Evolutionary conservation across 2,888 invertebrate species (phyloP), one percentile per base, ranked within the genome.

Genomic region (Lepidonotus clava): DNA sequence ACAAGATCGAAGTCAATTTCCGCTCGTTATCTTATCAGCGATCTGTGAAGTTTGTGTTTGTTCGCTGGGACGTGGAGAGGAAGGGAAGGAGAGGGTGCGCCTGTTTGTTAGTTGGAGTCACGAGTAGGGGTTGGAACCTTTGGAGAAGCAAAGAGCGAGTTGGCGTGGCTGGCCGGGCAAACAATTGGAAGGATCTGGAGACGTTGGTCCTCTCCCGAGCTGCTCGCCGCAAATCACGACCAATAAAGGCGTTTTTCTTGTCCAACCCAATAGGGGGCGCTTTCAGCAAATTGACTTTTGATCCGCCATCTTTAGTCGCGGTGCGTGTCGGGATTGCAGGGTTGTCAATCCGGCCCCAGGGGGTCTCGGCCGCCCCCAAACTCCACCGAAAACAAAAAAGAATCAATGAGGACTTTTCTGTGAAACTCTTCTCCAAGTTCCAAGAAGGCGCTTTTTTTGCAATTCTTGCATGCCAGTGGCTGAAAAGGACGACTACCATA

Each of bases 11-110:
- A 61, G 61, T 61, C 61, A 61, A 61, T 61, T 61, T 61, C 61
- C 61, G 61, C 28, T 61, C 61, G 61, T 61, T 61, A 61, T 61
- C 61, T 61, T 61, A 61, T 61, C 61, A 61, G 61, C 28, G 61
- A 61, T 61, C 61, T 61, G 61, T 61, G 61, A 61, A 61, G 61
- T 61, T 61, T 61, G 61, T 61, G 61, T 28, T 24, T 2, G 61
- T 61, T 28, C 61, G 24, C 28, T 32, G 11, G 28, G 24, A 11
- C 1, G 28, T 61, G 61, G 61, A 28, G 61, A 24, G 46, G 18
- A 6, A 11, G 46, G 6, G 46, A 46, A 18, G 46, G 46, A 11
- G 6, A 18, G 46, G 46, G 46, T 18, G 46, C n/a, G n/a, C n/a
- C n/a, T n/a, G n/a, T n/a, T n/a, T n/a, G n/a, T n/a, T n/a, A n/a